A percentile compares a stretch with the other conserved stretches of the same genome.
phyloP scores from a whole-genome alignment of 2,113 vertebrate genomes.

The Phycodurus eques region DNA sequence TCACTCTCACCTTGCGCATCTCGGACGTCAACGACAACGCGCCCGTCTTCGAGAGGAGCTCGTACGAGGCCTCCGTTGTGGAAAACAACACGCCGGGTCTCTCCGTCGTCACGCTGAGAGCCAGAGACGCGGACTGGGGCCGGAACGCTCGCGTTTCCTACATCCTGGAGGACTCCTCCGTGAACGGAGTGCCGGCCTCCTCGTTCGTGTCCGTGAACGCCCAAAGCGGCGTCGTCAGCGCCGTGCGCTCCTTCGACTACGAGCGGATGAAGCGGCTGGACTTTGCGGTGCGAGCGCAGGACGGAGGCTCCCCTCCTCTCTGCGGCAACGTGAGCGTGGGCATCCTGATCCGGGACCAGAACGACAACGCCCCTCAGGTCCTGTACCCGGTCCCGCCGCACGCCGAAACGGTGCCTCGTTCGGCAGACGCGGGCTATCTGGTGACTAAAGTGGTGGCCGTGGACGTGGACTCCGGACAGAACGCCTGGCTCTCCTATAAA shows the following conservation, averaged over 20 bases:
- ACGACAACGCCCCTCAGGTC: constrained; percentile 73
- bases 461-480: constrained; percentile 5
- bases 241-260: constrained; percentile 44
- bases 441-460: constrained; percentile 9
- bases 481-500: constrained; percentile 6
- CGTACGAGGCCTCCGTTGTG: constrained; percentile 30
- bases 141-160: constrained; percentile 8
- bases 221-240: background rate
- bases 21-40: constrained; percentile 52
- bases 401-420: constrained; percentile 4
- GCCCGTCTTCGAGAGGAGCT: constrained; percentile 46
- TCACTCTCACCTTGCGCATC: constrained; percentile 47
- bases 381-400: constrained; percentile 1
- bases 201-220: background rate
- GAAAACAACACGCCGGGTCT: constrained; percentile 56
- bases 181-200: background rate
- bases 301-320: constrained; percentile 53
- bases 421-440: constrained; percentile 4
- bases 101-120: constrained; percentile 16
- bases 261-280: constrained; percentile 45
- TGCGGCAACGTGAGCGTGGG: constrained; percentile 14
- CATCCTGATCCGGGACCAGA: constrained; percentile 56
- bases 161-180: background rate
- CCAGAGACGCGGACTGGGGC: constrained; percentile 28
- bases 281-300: constrained; percentile 22